Percentiles rank a stretch among this genome's conserved stretches.
Evolutionary conservation across 2,888 invertebrate genomes (phyloP).

Genomic region (Parelbella ahira): DNA sequence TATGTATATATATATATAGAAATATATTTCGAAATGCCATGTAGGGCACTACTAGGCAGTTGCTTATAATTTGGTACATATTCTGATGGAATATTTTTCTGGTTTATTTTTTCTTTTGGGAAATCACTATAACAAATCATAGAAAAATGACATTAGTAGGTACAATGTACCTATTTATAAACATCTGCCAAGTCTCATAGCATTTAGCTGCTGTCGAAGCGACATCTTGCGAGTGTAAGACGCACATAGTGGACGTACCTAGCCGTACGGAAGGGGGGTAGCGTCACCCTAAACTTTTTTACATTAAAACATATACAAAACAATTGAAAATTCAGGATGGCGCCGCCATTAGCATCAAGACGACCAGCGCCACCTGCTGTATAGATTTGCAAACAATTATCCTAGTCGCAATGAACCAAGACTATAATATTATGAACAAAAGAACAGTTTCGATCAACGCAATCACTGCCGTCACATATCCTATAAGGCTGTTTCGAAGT

Average conservation of each 20-base stretch:
- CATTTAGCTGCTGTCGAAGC: slow-evolving; percentile 29
- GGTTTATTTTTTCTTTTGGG: too few species aligned
- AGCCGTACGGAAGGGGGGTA: slow-evolving; percentile 37
- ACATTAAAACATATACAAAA: slow-evolving; percentile 6
- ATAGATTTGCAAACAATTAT: slow-evolving; percentile 16
- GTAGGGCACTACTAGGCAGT: slow-evolving; percentile 19
- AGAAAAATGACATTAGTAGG: too few species aligned
- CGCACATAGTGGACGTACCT: slow-evolving; percentile 38
- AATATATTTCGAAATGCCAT: slow-evolving; percentile 38
- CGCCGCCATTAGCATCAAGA: slow-evolving; percentile 56
- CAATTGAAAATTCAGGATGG: slow-evolving; percentile 63
- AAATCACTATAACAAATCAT: too few species aligned
- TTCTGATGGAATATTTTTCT: too few species aligned
- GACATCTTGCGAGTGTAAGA: slow-evolving; percentile 28
- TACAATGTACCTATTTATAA: too few species aligned
- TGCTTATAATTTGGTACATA: slow-evolving; percentile 29
- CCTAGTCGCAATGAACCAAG: slow-evolving; percentile 11
- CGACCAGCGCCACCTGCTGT: slow-evolving; percentile 74
- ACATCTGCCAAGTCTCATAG: slow-evolving; percentile 26
- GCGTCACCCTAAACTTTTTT: slow-evolving; percentile 69
- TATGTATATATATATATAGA: slow-evolving; percentile 30
- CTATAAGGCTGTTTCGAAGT: slow-evolving; percentile 27
- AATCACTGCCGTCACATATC: slow-evolving; percentile 67
- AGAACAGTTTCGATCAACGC: slow-evolving; percentile 43
- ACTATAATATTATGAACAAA: too few species aligned